Evolutionary conservation across 2,888 invertebrate genomes (phyloP).

Genomic region (Cerastis leucographa): DNA sequence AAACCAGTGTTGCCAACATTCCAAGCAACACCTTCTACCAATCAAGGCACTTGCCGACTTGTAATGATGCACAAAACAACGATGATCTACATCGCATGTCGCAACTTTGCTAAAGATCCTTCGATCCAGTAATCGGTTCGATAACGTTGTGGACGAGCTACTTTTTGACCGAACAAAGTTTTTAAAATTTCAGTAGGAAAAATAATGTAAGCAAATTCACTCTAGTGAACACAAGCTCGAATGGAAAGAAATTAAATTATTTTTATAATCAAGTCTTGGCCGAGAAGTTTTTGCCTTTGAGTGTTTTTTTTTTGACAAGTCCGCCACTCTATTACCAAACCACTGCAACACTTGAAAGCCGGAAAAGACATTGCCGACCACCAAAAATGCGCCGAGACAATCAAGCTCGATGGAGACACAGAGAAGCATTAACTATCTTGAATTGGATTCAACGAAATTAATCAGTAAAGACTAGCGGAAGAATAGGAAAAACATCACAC

Average conservation of each 20-base stretch:
- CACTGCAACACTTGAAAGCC: too few species aligned
- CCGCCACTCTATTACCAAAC: too few species aligned
- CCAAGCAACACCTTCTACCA: conserved; percentile 43
- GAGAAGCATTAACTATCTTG: too few species aligned
- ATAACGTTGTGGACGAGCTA: conserved; percentile 44
- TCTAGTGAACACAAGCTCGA: not conserved
- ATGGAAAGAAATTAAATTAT: not conserved
- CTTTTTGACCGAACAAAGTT: not conserved
- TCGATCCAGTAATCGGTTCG: conserved; percentile 56
- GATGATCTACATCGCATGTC: conserved; percentile 62
- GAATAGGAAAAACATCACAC: too few species aligned
- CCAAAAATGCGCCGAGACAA: too few species aligned
- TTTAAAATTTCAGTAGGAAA: not conserved
- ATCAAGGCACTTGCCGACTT: conserved; percentile 46
- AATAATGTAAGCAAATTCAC: not conserved
- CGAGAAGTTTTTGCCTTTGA: not conserved
- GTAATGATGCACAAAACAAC: conserved; percentile 63
- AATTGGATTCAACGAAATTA: too few species aligned
- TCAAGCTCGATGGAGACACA: too few species aligned
- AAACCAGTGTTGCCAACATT: conserved; percentile 38
- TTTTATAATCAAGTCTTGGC: not conserved
- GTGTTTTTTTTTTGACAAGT: too few species aligned
- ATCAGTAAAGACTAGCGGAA: too few species aligned
- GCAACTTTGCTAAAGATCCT: conserved; percentile 60
- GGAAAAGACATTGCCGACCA: too few species aligned